phyloP scores from a whole-genome alignment of 2,888 invertebrate species.

The Lasioglossum marginatum region DNA sequence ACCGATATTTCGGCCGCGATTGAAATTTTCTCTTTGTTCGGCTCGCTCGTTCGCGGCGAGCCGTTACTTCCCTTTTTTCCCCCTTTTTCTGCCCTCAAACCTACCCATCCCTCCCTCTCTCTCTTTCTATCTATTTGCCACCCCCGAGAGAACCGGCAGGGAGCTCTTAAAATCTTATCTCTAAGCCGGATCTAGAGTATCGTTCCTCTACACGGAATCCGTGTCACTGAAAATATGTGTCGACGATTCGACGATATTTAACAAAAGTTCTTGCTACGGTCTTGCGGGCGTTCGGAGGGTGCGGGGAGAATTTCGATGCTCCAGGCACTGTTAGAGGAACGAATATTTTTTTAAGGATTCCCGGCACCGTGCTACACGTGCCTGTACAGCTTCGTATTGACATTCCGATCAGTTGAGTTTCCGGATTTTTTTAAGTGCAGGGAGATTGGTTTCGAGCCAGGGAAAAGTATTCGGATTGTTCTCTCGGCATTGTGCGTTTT shows the following conservation, averaged over 20 bases:
- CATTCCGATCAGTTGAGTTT: background rate
- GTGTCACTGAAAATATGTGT: conserved; percentile 10
- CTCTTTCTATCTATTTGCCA: background rate
- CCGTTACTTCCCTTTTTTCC: background rate
- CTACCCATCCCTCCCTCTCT: background rate
- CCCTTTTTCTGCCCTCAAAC: background rate
- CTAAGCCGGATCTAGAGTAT: background rate
- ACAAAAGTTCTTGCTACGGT: background rate
- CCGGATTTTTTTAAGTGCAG: background rate
- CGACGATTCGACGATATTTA: background rate
- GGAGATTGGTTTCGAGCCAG: background rate
- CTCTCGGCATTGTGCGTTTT: background rate
- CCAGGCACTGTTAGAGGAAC: background rate
- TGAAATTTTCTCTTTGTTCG: conserved; percentile 16
- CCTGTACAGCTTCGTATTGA: background rate
- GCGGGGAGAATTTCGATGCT: background rate
- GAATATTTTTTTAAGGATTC: background rate
- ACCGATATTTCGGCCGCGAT: conserved; percentile 13
- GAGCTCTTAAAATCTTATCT: conserved; percentile 10
- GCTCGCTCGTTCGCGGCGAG: conserved; percentile 9
- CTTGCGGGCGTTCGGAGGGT: background rate
- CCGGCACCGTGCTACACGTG: background rate
- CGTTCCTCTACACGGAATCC: background rate
- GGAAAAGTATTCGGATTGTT: background rate
- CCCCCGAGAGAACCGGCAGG: background rate